Conservation (phyloP, 2,113 vertebrate species). For the Zosterops lateralis region DNA sequence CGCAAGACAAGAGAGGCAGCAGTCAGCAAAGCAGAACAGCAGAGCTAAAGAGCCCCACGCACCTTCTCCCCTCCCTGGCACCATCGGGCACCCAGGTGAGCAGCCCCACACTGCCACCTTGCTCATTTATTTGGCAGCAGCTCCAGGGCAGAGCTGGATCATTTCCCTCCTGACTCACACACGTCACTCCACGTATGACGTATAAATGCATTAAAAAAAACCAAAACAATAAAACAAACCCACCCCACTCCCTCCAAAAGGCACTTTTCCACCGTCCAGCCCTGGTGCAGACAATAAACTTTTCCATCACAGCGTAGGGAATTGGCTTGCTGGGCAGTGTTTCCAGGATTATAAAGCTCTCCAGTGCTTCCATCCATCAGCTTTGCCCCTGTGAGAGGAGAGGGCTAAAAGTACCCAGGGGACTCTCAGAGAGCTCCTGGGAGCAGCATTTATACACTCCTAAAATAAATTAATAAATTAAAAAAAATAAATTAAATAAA, state of each 20-base stretch:
- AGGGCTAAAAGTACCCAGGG: neutral
- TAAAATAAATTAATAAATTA: neutral
- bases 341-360: neutral
- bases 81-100: accelerated
- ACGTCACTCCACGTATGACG: accelerated
- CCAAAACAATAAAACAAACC: neutral
- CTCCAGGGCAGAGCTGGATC: accelerated
- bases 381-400: neutral
- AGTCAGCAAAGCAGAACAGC: neutral
- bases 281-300: neutral
- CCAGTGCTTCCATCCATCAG: neutral
- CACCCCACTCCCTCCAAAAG: accelerated
- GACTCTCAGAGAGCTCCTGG: neutral
- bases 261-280: neutral
- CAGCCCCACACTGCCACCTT: neutral
- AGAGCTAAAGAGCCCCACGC: neutral
- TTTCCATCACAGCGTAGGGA: neutral
- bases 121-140: neutral
- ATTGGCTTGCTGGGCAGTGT: neutral
- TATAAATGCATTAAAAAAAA: accelerated
- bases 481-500: too few relatives aligned
- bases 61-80: neutral
- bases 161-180: neutral
- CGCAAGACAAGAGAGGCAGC: neutral
- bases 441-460: neutral